These are phyloP conservation scores for Drosophila percnosoma DNA, from an alignment of 2,888 invertebrate species.

Conservation along the genomic window DNA sequence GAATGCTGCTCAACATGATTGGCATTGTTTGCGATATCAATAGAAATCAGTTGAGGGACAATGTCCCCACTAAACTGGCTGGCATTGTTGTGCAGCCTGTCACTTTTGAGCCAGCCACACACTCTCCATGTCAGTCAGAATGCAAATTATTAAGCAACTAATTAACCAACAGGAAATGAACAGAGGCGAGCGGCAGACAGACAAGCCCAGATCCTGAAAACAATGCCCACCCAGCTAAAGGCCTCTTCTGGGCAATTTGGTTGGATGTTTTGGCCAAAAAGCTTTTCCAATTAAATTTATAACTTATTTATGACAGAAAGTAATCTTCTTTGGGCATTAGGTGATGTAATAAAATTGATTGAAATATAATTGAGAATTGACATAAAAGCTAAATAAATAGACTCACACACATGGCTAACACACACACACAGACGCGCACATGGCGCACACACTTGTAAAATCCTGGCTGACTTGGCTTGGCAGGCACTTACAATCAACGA, in stretches of 20 bases:
- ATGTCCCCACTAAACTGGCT: slow-evolving; percentile 30
- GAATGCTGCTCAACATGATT: slow-evolving; percentile 64
- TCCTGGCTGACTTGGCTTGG: slow-evolving; percentile 58
- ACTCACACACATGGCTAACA: slow-evolving; percentile 12
- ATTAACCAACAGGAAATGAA: slow-evolving; percentile 61
- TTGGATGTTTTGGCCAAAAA: slow-evolving; percentile 25
- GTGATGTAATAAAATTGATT: slow-evolving; percentile 78
- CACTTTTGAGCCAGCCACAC: slow-evolving; percentile 17
- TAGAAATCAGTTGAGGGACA: slow-evolving; percentile 71
- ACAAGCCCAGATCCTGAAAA: background rate
- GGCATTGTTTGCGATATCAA: slow-evolving; percentile 72
- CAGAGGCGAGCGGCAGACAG: slow-evolving; percentile 3
- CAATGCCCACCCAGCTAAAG: slow-evolving; percentile 11
- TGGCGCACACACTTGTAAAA: slow-evolving; percentile 56
- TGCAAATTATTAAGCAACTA: slow-evolving; percentile 76
- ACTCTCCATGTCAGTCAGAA: slow-evolving; percentile 49
- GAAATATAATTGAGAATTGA: slow-evolving; percentile 81
- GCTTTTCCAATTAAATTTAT: slow-evolving; percentile 79
- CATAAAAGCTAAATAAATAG: slow-evolving; percentile 72
- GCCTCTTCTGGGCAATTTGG: background rate
- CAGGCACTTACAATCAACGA: slow-evolving; percentile 79
- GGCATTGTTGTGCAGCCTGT: slow-evolving; percentile 56
- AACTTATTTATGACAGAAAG: slow-evolving; percentile 68
- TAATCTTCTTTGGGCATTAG: slow-evolving; percentile 79
- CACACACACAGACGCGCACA: slow-evolving; percentile 10